Evolutionary conservation across 2,113 vertebrate genomes (phyloP).

Genomic region (Cyanistes caeruleus): DNA sequence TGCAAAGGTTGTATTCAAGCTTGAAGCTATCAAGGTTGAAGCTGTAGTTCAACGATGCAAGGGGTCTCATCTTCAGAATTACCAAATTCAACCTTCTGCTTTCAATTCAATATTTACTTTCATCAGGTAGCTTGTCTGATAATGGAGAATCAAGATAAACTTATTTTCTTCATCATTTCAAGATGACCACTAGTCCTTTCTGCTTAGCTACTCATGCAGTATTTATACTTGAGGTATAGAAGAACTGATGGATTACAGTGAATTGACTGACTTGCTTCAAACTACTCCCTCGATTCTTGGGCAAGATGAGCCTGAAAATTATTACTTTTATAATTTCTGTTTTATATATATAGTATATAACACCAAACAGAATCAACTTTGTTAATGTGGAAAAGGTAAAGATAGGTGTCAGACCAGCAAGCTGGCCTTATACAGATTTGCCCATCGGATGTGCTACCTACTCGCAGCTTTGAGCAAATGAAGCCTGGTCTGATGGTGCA

Average conservation of each 20-base stretch:
- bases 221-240: not conserved
- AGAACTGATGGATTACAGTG: not conserved
- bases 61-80: not conserved
- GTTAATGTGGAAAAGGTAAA: not conserved
- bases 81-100: not conserved
- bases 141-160: not conserved
- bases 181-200: not conserved
- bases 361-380: not conserved
- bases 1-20: not conserved
- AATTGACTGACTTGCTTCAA: not conserved
- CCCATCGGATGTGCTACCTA: not conserved
- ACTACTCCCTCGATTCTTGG: not conserved
- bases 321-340: not conserved
- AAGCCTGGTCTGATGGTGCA: fast-evolving
- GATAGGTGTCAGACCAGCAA: not conserved
- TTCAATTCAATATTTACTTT: constrained; percentile 2
- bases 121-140: not conserved
- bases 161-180: not conserved
- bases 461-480: not conserved
- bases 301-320: not conserved
- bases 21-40: not conserved
- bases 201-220: not conserved
- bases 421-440: not conserved
- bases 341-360: not conserved
- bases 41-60: not conserved